Conservation (phyloP, 2,797 vertebrate genomes). For the Gymnodraco acuticeps region DNA sequence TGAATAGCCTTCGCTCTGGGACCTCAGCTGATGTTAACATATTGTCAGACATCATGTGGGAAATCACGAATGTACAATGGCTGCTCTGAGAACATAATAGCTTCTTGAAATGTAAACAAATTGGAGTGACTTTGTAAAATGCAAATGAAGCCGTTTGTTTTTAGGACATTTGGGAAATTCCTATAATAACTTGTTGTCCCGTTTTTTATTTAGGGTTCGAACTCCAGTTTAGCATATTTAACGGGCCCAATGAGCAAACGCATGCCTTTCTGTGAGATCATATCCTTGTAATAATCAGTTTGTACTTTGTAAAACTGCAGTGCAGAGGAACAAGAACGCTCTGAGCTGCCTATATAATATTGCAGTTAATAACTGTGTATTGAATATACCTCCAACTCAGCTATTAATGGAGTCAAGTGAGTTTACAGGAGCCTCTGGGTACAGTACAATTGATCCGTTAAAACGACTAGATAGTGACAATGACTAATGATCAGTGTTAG, state of each 20-base stretch:
- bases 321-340: not conserved
- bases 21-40: slow-evolving; percentile 24
- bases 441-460: slow-evolving; percentile 49
- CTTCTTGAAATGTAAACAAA: slow-evolving; percentile 11
- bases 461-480: slow-evolving; percentile 32
- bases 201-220: not conserved
- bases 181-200: not conserved
- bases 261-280: not conserved
- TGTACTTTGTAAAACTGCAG: not conserved
- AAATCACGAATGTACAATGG: not conserved
- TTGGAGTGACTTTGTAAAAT: not conserved
- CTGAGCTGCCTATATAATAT: slow-evolving; percentile 19
- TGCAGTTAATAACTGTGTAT: slow-evolving; percentile 35
- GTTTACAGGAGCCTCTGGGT: slow-evolving; percentile 37
- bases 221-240: not conserved
- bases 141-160: not conserved
- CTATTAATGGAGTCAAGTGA: slow-evolving; percentile 51
- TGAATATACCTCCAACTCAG: slow-evolving; percentile 45
- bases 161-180: too few species aligned
- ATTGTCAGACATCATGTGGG: slow-evolving; percentile 25
- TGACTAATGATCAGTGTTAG: slow-evolving; percentile 37
- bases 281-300: not conserved
- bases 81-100: not conserved
- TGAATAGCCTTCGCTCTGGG: slow-evolving; percentile 10
- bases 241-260: not conserved